phyloP scores from a whole-genome alignment of 2,113 vertebrate genomes.

The Choloepus hoffmanni region DNA sequence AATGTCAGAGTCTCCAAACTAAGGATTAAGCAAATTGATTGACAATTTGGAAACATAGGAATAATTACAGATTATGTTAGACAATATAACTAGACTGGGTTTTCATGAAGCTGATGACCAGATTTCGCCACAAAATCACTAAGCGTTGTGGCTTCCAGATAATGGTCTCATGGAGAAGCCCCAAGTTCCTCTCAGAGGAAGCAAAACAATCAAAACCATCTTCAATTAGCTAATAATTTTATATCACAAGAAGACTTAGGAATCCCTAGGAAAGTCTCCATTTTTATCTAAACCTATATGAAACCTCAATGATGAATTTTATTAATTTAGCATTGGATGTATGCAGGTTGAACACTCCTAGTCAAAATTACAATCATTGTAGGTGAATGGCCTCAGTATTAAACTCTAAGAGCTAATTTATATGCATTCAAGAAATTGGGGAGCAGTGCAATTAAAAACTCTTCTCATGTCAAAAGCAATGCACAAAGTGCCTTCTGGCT shows the following conservation, averaged over 20 bases:
- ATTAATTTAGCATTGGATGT: not conserved
- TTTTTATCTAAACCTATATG: conserved; percentile 37
- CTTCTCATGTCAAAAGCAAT: not conserved
- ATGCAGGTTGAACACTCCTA: not conserved
- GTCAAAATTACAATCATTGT: not conserved
- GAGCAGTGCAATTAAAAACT: not conserved
- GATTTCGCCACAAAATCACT: conserved; percentile 53
- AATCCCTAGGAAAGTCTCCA: not conserved
- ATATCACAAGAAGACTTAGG: conserved; percentile 26
- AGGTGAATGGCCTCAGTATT: not conserved
- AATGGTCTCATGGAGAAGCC: conserved; percentile 11
- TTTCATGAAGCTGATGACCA: conserved; percentile 28
- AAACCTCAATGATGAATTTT: not conserved
- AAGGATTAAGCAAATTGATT: conserved; percentile 37
- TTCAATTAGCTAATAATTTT: not conserved
- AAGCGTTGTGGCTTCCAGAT: conserved; percentile 11
- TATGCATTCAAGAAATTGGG: not conserved
- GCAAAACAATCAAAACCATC: not conserved
- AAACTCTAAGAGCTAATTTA: not conserved
- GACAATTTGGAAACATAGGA: conserved; percentile 37
- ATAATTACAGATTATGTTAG: conserved; percentile 37
- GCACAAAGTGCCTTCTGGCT: not conserved
- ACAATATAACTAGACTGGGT: conserved; percentile 39
- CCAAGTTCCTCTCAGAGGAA: conserved; percentile 9
- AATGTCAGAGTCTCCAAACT: conserved; percentile 21